phyloP scores from a whole-genome alignment of 2,113 vertebrate genomes.

The Cyprinodon variegatus region DNA sequence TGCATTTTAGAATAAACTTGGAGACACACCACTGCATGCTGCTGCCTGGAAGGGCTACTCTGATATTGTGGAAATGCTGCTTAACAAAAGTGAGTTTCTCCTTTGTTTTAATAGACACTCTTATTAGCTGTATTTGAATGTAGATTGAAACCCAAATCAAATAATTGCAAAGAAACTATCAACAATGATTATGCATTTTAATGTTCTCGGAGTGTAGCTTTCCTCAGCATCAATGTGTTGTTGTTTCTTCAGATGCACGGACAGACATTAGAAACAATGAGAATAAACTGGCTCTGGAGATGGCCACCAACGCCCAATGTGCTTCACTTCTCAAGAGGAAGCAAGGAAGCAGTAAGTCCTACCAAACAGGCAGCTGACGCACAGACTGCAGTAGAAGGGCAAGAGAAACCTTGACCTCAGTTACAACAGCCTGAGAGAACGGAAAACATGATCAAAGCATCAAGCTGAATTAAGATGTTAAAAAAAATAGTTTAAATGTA shows the following conservation, averaged over 20 bases:
- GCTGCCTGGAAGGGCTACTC: conserved; percentile 98
- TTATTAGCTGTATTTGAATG: neutral
- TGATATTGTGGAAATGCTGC: conserved; percentile 95
- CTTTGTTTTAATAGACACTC: neutral
- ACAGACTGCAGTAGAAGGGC: neutral
- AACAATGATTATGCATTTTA: no score
- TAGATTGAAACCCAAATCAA: neutral
- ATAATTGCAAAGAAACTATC: no score
- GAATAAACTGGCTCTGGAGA: conserved; percentile 94
- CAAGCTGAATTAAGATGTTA: neutral
- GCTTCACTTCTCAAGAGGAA: conserved; percentile 94
- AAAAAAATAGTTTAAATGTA: no score
- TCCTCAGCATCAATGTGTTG: neutral
- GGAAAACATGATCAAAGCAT: neutral
- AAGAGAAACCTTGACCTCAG: neutral
- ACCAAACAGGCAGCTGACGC: conserved; percentile 11
- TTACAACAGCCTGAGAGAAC: neutral
- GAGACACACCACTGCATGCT: conserved; percentile 93
- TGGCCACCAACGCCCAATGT: conserved; percentile 93
- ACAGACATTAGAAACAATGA: conserved; percentile 94
- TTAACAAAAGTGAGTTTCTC: conserved; percentile 85
- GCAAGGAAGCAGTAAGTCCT: conserved; percentile 75
- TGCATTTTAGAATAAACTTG: conserved; percentile 92
- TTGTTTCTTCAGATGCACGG: conserved; percentile 83
- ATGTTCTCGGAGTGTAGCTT: neutral